Evolutionary conservation across 1,140 invertebrate species (phyloP), one percentile per base, ranked within the genome.

Genomic region (Lutraria rhynchaena): DNA sequence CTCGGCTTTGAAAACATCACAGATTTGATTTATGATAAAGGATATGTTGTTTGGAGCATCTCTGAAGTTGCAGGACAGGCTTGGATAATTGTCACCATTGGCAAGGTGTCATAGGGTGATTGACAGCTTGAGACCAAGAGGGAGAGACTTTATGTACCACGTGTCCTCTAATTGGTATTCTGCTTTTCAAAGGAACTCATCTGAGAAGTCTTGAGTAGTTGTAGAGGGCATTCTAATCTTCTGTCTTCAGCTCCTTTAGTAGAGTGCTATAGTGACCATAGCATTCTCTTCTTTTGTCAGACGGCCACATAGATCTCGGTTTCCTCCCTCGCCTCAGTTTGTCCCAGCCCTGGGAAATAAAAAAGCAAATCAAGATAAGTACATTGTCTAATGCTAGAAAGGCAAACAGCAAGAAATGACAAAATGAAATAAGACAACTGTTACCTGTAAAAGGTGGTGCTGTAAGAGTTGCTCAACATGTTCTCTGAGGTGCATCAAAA

Each of bases 61-160:
- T 63, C 61, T 61, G 58, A 77, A 83, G 41, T 83, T 82, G 51
- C 57, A 75, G n/a, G 49, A 63, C 22, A 73, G 57, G 31, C 57
- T 55, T 58, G 49, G 33, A 83, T 80, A 83, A 73, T 67, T 80
- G 70, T 65, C 33, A 49, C 75, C 24, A 29, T 60, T 74, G 33
- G 35, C 57, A 37, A 83, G 51, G 65, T 74, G 31, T 58, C 67
- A 49, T 57, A 83, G n/a, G n/a, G n/a, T n/a, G n/a, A n/a, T n/a
- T n/a, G n/a, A n/a, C n/a, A n/a, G n/a, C n/a, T n/a, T n/a, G 58
- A 69, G 67, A 78, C 63, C 13, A 73, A 58, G 80, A 81, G 83
- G 29, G 51, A 82, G 29, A 57, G 37, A 77, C 37, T 49, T 63
- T 41, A 35, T 75, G 70, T 75, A 70, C 31, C 49, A 61, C 51